A percentile compares a stretch with the other conserved stretches of the same genome.
These are phyloP conservation scores for Liopterus haemorrhoidalis DNA, from an alignment of 2,888 invertebrate species.

Conservation along the genomic window DNA sequence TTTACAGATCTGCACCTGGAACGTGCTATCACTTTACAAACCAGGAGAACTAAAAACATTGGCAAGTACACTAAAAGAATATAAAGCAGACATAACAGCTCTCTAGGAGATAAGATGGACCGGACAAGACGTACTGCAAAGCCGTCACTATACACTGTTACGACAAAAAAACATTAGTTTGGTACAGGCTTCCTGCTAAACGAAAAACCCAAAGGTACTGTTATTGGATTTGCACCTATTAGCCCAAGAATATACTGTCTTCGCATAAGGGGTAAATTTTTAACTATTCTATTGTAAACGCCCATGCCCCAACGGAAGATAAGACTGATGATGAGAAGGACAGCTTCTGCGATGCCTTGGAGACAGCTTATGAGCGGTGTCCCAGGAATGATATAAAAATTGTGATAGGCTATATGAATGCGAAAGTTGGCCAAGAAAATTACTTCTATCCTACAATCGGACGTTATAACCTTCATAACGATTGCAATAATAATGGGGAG, in stretches of 20 bases:
- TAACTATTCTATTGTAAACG: slow-evolving; percentile 15
- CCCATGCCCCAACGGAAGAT: slow-evolving; percentile 25
- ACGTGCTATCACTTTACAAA: neutral
- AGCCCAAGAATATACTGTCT: neutral
- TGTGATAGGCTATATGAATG: slow-evolving; percentile 20
- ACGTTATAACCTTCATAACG: neutral
- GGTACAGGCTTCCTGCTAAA: slow-evolving; percentile 2
- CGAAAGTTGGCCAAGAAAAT: slow-evolving; percentile 18
- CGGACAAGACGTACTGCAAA: neutral
- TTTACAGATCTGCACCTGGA: neutral
- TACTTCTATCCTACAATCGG: slow-evolving; percentile 1
- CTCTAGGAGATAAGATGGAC: slow-evolving; percentile 1
- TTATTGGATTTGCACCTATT: slow-evolving; percentile 1
- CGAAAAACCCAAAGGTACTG: neutral
- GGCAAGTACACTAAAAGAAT: neutral
- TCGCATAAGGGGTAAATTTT: slow-evolving; percentile 3
- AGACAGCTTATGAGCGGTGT: slow-evolving; percentile 7
- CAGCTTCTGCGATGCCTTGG: slow-evolving; percentile 19
- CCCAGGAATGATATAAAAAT: slow-evolving; percentile 20
- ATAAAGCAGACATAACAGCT: slow-evolving; percentile 4
- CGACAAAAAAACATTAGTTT: slow-evolving; percentile 1
- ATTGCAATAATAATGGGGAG: neutral
- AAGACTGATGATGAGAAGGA: slow-evolving; percentile 19
- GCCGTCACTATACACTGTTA: neutral
- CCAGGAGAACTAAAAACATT: neutral